Evolutionary conservation across 2,113 vertebrate genomes (phyloP).

Genomic region (Podilymbus podiceps): DNA sequence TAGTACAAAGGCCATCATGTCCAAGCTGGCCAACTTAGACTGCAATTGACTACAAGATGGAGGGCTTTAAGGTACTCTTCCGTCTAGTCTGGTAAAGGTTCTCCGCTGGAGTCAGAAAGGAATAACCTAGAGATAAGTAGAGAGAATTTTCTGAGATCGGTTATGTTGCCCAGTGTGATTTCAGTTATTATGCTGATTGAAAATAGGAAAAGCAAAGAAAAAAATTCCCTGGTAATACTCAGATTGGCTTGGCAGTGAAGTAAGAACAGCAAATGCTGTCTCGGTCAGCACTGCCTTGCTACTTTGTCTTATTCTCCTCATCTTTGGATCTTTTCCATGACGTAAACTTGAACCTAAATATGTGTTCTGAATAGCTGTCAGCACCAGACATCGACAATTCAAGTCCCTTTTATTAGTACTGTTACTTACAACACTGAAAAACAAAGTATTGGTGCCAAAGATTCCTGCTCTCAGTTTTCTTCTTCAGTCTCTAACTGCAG

Average conservation of each 20-base stretch:
- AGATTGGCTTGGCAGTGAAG: neutral
- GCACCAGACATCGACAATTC: neutral
- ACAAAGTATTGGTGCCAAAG: neutral
- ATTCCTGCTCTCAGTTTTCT: neutral
- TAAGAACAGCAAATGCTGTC: neutral
- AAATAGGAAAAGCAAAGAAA: neutral
- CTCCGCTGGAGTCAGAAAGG: neutral
- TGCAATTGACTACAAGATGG: neutral
- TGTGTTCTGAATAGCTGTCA: neutral
- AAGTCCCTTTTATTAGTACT: neutral
- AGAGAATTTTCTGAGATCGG: neutral
- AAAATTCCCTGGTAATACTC: neutral
- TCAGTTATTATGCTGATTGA: neutral
- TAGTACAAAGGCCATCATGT: neutral
- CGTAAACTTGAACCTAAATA: neutral
- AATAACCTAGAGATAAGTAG: neutral
- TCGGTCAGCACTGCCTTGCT: neutral
- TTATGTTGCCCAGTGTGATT: neutral
- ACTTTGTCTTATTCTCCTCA: neutral
- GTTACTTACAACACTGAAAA: neutral
- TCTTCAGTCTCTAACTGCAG: neutral
- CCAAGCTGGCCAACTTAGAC: neutral
- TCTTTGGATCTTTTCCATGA: neutral
- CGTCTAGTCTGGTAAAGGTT: neutral
- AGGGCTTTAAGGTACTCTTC: neutral